Percentiles rank a stretch among this genome's conserved stretches.
Evolutionary conservation across 2,113 vertebrate species (phyloP).

Genomic region (Anolis sagrei): DNA sequence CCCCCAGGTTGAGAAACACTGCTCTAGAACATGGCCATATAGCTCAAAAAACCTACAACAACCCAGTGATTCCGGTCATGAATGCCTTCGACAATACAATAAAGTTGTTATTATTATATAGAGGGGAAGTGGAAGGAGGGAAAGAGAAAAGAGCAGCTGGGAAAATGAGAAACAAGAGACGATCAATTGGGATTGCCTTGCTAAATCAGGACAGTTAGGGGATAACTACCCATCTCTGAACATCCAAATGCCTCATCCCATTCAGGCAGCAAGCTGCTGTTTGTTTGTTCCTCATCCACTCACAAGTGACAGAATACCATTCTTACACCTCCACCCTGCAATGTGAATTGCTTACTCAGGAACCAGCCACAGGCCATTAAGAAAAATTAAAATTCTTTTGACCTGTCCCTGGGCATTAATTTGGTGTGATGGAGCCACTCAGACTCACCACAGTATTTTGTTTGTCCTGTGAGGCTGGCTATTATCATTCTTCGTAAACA

Average conservation of each 20-base stretch:
- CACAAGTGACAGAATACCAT: neutral
- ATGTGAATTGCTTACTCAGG: neutral
- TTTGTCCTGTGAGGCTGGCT: neutral
- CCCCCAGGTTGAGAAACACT: too few relatives aligned
- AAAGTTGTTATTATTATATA: too few relatives aligned
- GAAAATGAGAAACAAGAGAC: too few relatives aligned
- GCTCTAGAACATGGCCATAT: too few relatives aligned
- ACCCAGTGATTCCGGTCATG: too few relatives aligned
- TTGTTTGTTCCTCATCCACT: neutral
- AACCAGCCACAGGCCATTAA: neutral
- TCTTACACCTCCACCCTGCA: neutral
- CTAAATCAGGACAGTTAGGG: too few relatives aligned
- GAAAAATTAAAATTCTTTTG: neutral
- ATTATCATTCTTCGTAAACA: neutral
- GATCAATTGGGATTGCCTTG: too few relatives aligned
- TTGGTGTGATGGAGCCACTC: neutral
- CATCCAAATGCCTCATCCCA: neutral
- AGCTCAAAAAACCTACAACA: too few relatives aligned
- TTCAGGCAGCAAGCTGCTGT: neutral
- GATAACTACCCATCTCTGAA: too few relatives aligned
- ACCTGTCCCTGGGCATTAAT: neutral
- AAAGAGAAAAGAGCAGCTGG: too few relatives aligned
- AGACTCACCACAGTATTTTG: neutral
- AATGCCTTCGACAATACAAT: too few relatives aligned
- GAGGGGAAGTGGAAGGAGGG: too few relatives aligned